phyloP scores from a whole-genome alignment of 2,797 vertebrate genomes.

The Chiloscyllium punctatum region DNA sequence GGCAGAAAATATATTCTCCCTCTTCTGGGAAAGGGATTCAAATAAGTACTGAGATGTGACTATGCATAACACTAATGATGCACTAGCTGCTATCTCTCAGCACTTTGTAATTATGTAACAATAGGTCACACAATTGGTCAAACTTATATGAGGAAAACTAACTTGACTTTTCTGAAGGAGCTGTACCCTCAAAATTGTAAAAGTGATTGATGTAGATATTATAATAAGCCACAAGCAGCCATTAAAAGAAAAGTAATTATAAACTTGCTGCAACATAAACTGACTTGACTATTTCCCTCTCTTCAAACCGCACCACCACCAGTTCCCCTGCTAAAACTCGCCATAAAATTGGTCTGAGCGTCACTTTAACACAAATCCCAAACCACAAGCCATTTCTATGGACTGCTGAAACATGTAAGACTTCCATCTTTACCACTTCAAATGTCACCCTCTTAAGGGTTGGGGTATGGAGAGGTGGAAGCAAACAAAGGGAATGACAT shows the following conservation, averaged over 20 bases:
- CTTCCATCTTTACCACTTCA: slow-evolving; percentile 3
- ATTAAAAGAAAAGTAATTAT: background rate
- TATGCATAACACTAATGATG: background rate
- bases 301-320: background rate
- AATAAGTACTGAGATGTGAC: background rate
- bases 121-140: background rate
- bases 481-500: slow-evolving; percentile 37
- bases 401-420: background rate
- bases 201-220: background rate
- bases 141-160: background rate
- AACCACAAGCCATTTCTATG: background rate
- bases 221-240: background rate
- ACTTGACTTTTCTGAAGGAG: background rate
- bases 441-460: background rate
- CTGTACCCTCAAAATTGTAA: background rate
- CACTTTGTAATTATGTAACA: background rate
- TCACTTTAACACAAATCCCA: background rate
- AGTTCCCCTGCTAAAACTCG: background rate
- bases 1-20: background rate
- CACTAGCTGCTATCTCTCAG: background rate
- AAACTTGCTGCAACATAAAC: background rate
- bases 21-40: background rate
- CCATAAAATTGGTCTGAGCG: background rate
- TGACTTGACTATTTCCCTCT: background rate
- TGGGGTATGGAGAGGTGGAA: background rate